Evolutionary conservation across 2,113 vertebrate species (phyloP).

Genomic region (Taurulus bubalis): DNA sequence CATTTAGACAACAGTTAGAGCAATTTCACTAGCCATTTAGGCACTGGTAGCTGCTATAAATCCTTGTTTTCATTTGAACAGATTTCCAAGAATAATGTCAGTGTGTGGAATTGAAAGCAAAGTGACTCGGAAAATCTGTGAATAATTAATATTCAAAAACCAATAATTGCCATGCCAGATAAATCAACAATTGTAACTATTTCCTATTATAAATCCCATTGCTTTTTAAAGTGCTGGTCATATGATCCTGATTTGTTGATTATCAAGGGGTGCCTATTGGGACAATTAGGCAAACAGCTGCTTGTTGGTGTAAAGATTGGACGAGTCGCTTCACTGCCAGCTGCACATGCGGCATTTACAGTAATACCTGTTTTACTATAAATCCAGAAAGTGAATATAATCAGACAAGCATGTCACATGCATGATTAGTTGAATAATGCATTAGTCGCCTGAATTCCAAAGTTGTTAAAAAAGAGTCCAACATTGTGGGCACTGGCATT

Average conservation of each 20-base stretch:
- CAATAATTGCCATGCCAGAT: slow-evolving; percentile 18
- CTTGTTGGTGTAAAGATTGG: slow-evolving; percentile 53
- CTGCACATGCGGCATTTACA: slow-evolving; percentile 36
- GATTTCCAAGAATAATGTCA: slow-evolving; percentile 36
- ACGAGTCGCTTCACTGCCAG: slow-evolving; percentile 54
- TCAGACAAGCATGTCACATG: slow-evolving; percentile 25
- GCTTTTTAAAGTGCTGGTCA: slow-evolving; percentile 30
- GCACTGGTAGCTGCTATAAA: slow-evolving; percentile 56
- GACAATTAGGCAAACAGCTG: slow-evolving; percentile 59
- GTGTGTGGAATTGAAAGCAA: slow-evolving; percentile 17
- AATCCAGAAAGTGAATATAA: slow-evolving; percentile 26
- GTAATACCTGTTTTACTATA: slow-evolving; percentile 14
- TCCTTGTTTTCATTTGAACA: slow-evolving; percentile 29
- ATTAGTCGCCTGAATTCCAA: not conserved
- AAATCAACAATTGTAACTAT: slow-evolving; percentile 8
- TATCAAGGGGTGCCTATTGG: slow-evolving; percentile 30
- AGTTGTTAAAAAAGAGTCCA: not conserved
- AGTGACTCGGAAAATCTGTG: not conserved
- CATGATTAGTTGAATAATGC: slow-evolving; percentile 33
- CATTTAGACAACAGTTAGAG: slow-evolving; percentile 81
- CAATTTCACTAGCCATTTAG: slow-evolving; percentile 69
- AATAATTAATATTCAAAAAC: slow-evolving; percentile 19
- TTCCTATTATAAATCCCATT: slow-evolving; percentile 23
- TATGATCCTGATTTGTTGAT: slow-evolving; percentile 44
- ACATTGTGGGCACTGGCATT: not conserved